Base-by-base conservation (phyloP, 1,140 invertebrate genomes). In the Pseudomyrmex pallidus region DNA sequence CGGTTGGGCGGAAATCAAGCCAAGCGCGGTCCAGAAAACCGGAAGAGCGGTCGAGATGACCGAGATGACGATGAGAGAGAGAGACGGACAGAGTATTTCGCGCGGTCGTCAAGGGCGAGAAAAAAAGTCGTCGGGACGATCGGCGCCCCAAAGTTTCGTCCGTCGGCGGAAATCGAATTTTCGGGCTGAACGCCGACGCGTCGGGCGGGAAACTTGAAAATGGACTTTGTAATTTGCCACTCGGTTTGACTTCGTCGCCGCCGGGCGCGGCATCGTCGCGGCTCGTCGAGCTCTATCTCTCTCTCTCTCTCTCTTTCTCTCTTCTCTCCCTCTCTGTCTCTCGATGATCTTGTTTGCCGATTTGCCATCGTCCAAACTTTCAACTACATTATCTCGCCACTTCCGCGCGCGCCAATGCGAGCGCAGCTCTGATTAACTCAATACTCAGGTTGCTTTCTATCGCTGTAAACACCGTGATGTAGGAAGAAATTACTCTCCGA, bases 91-190 rank as follows among this genome's bases (percentile, higher is more conserved):
- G 48, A 67, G 54, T 80, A 72, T 80, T n/a, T 80, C 54, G 76
- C 76, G 74, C 35, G 63, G 54, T 80, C 66, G 76, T 70, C 76
- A 59, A 59, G 68, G 25, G 22, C 66, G 66, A 80, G 76, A 80
- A 80, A 80, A 35, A 80, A 80, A 80, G 66, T 59, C 54, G 10
- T 54, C 74, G 54, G 66, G 35, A 72, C 66, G 76, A 80, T 80
- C 66, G 66, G 54, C 66, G 76, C 46, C 61, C 74, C 76, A 17
- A 80, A 80, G 76, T 80, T 80, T 46, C 56, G 52, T 12, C 22
- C 68, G 54, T 62, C 13, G 50, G 72, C 22, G 70, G 72, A 87
- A 87, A 88, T 88, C 87, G 77, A 82, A 85, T 88, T 88, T 88
- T 85, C 66, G 61, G 59, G 59, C 68, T 63, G 74, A 82, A 56